phyloP scores from a whole-genome alignment of 2,113 vertebrate genomes.

The Agelaius tricolor region DNA sequence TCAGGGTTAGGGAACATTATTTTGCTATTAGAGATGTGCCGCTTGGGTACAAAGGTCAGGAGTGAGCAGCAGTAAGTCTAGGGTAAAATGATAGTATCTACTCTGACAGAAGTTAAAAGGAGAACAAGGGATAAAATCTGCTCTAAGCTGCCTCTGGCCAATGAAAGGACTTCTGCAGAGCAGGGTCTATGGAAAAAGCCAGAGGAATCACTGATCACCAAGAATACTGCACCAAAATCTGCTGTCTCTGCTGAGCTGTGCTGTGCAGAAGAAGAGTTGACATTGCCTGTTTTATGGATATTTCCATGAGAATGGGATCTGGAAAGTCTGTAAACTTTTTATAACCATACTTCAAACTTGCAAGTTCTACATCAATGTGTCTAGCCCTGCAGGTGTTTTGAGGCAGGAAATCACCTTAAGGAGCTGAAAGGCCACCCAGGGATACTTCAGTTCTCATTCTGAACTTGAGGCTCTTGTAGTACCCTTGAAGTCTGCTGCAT shows the following conservation, averaged over 20 bases:
- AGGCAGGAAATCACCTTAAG: neutral
- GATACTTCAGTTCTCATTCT: neutral
- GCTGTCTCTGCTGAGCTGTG: neutral
- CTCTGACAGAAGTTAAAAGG: neutral
- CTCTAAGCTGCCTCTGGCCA: neutral
- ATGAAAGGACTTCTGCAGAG: neutral
- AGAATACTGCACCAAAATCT: neutral
- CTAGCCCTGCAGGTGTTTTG: neutral
- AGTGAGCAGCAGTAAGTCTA: neutral
- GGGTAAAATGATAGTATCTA: neutral
- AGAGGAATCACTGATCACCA: neutral
- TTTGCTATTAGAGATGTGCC: neutral
- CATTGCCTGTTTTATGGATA: neutral
- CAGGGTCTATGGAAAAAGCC: neutral
- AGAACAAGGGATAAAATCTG: neutral
- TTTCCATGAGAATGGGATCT: neutral
- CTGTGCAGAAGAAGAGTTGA: neutral
- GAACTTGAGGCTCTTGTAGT: neutral
- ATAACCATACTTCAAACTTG: neutral
- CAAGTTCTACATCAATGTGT: neutral
- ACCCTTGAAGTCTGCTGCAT: neutral
- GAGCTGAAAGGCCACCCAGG: neutral
- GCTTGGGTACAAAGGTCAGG: neutral
- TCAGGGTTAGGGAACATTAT: neutral
- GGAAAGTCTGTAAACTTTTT: neutral